Base-by-base conservation (phyloP, 2,888 invertebrate species). In the Hirtodrosophila trivittata region DNA sequence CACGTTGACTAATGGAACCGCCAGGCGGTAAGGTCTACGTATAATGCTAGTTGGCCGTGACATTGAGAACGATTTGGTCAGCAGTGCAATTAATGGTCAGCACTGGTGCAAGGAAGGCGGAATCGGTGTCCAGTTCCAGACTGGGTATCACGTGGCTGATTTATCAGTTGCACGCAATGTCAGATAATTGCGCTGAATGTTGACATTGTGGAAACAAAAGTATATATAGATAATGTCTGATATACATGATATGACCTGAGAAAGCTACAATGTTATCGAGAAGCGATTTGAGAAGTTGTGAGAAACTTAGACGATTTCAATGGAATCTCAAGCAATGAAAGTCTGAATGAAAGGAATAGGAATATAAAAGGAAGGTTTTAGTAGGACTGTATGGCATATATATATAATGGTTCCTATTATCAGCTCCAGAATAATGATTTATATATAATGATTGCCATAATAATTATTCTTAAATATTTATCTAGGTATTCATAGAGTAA, bases 31-130 rank as follows among this genome's bases (percentile, higher is more conserved):
- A 14, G 12, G 51, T 35, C 28, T 39, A 12, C 25, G 8, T 32
- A 26, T 33, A 30, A 30, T 52, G 42, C 52, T 38, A 12, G 47
- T 58, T 70, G 80, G 64, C 73, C 80, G 18, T 81, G 86, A 55
- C 84, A 75, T 78, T 81, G 80, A 56, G 65, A 51, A 18, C 21
- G 63, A 35, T 66, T 66, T 66, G 74, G 68, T 63, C 58, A 63
- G 60, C 66, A n/a, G 78, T 67, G 78, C 76, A 59, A 63, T 57
- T 75, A 78, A 78, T 73, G 46, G 39, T 46, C 9, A n/a, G 28
- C 28, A n/a, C 1, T 28, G 9, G 9, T 7, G 28, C 2, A 28
- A 28, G 28, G 26, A 10, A 3, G 39, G 51, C 12, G 13, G 21
- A 43, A 46, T 42, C 28, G 9, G 33, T 21, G 21, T 30, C 52